Evolutionary conservation across 2,888 invertebrate species (phyloP).

Genomic region (Dynastes maya): DNA sequence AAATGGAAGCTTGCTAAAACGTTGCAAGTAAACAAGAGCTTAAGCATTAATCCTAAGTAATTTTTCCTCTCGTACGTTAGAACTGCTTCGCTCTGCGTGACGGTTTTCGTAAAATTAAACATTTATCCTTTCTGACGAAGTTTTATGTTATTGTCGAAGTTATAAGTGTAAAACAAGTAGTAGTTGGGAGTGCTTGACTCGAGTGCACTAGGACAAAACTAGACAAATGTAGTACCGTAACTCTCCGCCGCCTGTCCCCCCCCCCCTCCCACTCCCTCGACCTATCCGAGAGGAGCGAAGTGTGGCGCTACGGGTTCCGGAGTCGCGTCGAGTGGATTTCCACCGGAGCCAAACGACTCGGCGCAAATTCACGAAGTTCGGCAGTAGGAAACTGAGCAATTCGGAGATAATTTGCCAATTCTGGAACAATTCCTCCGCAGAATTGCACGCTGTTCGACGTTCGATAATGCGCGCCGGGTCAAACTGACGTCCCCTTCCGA

Average conservation of each 20-base stretch:
- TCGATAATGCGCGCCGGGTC: constrained; percentile 31
- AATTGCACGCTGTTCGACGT: constrained; percentile 37
- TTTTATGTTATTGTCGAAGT: constrained; percentile 52
- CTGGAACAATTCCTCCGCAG: constrained; percentile 57
- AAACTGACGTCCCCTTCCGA: constrained; percentile 12
- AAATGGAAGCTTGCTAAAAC: too few species aligned
- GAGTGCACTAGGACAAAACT: constrained; percentile 56
- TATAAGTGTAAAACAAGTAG: constrained; percentile 53
- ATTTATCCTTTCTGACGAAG: constrained; percentile 48
- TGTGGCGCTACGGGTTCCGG: constrained; percentile 58
- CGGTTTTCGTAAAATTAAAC: constrained; percentile 39
- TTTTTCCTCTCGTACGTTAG: not conserved
- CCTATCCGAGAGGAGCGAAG: constrained; percentile 52
- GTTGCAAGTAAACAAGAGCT: too few species aligned
- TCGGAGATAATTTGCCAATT: constrained; percentile 62
- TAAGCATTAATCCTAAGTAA: too few species aligned
- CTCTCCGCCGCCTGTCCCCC: constrained; percentile 47
- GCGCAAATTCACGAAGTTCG: constrained; percentile 54
- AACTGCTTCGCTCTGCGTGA: not conserved
- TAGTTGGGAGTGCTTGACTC: constrained; percentile 52
- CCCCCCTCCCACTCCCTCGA: too few species aligned
- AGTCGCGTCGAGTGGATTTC: constrained; percentile 59
- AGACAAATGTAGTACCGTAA: constrained; percentile 58
- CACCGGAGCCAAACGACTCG: constrained; percentile 60
- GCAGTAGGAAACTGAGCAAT: constrained; percentile 59